phyloP scores from a whole-genome alignment of 92 coral and sea anemone species.

The Parazoanthus atlanticus region DNA sequence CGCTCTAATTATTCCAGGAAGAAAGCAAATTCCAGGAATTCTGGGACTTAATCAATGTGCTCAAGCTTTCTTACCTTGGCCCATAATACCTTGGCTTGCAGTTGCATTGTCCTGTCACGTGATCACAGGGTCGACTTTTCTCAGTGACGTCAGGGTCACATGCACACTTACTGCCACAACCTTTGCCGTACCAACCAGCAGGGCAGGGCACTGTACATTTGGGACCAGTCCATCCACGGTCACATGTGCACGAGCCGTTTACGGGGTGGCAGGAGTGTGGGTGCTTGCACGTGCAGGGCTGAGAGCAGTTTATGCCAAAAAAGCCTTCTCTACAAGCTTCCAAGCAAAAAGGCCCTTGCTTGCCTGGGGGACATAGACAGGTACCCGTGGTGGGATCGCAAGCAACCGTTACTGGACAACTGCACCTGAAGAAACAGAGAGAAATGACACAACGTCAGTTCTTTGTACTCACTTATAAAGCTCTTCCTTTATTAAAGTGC shows the following conservation, averaged over 20 bases:
- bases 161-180: constrained; percentile 71
- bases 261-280: constrained; percentile 81
- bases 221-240: constrained; percentile 86
- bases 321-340: constrained; percentile 75
- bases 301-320: constrained; percentile 82
- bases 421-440: constrained; percentile 50
- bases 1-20: no score
- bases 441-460: neutral
- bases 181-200: constrained; percentile 77
- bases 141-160: constrained; percentile 71
- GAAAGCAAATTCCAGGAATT: no score
- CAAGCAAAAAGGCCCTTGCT: constrained; percentile 76
- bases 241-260: constrained; percentile 81
- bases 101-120: constrained; percentile 82
- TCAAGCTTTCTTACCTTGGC: constrained; percentile 57
- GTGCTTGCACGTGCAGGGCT: constrained; percentile 71
- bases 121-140: constrained; percentile 66
- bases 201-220: constrained; percentile 75
- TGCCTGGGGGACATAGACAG: constrained; percentile 87
- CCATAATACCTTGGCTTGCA: constrained; percentile 85
- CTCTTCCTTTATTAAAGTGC: no score
- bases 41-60: no score
- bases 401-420: constrained; percentile 28
- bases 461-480: no score
- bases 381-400: constrained; percentile 79